Evolutionary conservation across 2,113 vertebrate species (phyloP).

Genomic region (Gymnarchus niloticus): DNA sequence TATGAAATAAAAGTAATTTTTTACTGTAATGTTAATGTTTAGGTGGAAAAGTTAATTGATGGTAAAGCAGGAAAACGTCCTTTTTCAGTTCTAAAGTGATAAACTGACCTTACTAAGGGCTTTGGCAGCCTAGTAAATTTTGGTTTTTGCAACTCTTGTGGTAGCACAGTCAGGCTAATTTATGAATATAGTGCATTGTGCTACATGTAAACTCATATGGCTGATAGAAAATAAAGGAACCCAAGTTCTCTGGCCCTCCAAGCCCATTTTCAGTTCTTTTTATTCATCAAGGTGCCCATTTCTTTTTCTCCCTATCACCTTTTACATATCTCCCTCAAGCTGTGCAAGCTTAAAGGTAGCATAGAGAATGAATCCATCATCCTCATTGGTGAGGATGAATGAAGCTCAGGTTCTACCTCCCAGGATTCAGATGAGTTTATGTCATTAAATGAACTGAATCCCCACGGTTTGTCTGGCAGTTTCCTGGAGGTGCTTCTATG

Average conservation of each 20-base stretch:
- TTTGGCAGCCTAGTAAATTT: neutral
- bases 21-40: neutral
- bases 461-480: too few relatives aligned
- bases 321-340: neutral
- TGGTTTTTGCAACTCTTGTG: neutral
- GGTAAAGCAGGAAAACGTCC: neutral
- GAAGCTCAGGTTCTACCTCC: too few relatives aligned
- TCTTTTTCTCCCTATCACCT: neutral
- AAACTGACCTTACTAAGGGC: neutral
- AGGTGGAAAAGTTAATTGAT: neutral
- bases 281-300: neutral
- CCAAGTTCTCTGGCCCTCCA: neutral
- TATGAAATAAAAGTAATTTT: neutral
- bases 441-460: neutral
- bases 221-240: neutral
- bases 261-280: neutral
- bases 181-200: neutral
- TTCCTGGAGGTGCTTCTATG: neutral
- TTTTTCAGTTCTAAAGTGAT: neutral
- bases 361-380: neutral
- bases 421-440: neutral
- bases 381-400: neutral
- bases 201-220: neutral
- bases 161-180: neutral
- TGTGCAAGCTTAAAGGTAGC: neutral